These are phyloP conservation scores for Leuciscus idus DNA, from an alignment of 2,113 vertebrate species.

Conservation along the genomic window DNA sequence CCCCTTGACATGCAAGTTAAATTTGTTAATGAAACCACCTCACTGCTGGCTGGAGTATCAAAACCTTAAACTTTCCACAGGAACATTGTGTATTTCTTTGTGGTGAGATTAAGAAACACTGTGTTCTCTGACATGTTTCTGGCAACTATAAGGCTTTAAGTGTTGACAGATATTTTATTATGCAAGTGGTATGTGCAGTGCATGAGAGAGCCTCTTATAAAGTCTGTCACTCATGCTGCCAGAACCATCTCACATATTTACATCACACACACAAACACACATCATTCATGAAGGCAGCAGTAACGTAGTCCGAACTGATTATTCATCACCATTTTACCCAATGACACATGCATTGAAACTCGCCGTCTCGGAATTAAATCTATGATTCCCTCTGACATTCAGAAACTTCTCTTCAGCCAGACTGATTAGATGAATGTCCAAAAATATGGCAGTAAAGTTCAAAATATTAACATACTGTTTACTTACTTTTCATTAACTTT, in stretches of 20 bases:
- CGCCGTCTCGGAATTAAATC: background rate
- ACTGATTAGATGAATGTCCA: background rate
- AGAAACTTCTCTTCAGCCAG: background rate
- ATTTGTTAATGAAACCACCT: background rate
- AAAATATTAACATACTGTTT: background rate
- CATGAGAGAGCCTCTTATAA: background rate
- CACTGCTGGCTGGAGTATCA: background rate
- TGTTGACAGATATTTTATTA: slow-evolving; percentile 30
- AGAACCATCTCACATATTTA: slow-evolving; percentile 15
- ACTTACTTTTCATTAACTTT: background rate
- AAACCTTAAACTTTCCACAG: background rate
- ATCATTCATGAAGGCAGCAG: background rate
- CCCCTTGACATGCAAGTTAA: slow-evolving; percentile 9
- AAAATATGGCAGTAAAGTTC: slow-evolving; percentile 1
- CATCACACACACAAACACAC: slow-evolving; percentile 17
- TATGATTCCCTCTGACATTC: slow-evolving; percentile 16
- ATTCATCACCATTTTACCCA: slow-evolving; percentile 18
- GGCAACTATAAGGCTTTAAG: background rate
- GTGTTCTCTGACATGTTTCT: background rate
- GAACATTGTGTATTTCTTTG: background rate
- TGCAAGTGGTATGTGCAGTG: background rate
- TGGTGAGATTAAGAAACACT: background rate
- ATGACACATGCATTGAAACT: background rate
- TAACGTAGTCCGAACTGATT: slow-evolving; percentile 9
- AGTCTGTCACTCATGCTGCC: slow-evolving; percentile 17